phyloP scores from a whole-genome alignment of 1,140 invertebrate genomes.

The Caenorhabditis latens region DNA sequence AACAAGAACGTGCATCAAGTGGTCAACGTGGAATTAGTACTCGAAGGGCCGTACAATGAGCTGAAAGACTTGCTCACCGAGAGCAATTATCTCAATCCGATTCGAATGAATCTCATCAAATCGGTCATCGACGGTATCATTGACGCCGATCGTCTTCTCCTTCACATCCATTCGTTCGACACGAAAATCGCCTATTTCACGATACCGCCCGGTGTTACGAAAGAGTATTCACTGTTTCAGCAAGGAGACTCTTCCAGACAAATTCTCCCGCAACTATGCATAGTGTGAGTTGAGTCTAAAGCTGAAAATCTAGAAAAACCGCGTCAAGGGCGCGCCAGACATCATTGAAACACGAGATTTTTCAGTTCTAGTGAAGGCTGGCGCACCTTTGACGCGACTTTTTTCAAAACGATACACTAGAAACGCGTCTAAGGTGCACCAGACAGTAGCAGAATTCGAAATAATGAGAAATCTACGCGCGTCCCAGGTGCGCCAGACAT shows the following conservation, averaged over 20 bases:
- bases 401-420: no score
- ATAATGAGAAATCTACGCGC: no score
- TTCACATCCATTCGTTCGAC: slow-evolving; percentile 67
- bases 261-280: slow-evolving; percentile 3
- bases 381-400: no score
- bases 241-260: slow-evolving; percentile 26
- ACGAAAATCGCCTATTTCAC: slow-evolving; percentile 61
- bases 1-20: slow-evolving; percentile 22
- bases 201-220: slow-evolving; percentile 57
- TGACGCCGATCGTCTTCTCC: slow-evolving; percentile 65
- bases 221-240: background rate
- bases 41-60: slow-evolving; percentile 51
- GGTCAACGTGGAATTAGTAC: slow-evolving; percentile 50
- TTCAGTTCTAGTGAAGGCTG: no score
- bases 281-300: background rate
- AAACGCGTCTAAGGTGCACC: no score
- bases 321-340: no score
- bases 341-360: no score
- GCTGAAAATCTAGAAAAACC: no score
- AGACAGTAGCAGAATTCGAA: no score
- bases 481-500: no score
- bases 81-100: slow-evolving; percentile 39
- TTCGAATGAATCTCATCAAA: slow-evolving; percentile 42
- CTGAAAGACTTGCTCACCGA: slow-evolving; percentile 40
- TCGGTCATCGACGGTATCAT: slow-evolving; percentile 61